A percentile compares a stretch with the other conserved stretches of the same genome.
phyloP scores from a whole-genome alignment of 2,797 vertebrate genomes.

The Notolabrus celidotus region DNA sequence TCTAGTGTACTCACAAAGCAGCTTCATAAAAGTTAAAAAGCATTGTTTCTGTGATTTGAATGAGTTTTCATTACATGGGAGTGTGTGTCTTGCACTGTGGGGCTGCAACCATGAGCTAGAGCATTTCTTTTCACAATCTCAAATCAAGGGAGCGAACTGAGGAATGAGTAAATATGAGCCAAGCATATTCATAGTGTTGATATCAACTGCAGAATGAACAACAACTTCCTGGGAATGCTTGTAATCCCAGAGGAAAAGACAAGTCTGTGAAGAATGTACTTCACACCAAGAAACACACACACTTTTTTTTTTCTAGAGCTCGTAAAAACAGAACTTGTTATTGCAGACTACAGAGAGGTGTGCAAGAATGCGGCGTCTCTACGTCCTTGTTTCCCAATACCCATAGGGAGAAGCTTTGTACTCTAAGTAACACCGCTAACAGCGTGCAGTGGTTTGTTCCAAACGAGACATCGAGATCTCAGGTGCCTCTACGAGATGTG shows the following conservation, averaged over 20 bases:
- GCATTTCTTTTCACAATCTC: constrained; percentile 29
- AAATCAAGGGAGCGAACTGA: constrained; percentile 17
- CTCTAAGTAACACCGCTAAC: constrained; percentile 66
- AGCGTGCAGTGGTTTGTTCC: constrained; percentile 64
- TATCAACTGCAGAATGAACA: constrained; percentile 55
- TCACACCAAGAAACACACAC: constrained; percentile 43
- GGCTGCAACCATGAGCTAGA: neutral
- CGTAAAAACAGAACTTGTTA: constrained; percentile 56
- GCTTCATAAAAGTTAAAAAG: neutral
- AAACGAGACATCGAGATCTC: constrained; percentile 62
- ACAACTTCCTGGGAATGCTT: constrained; percentile 64
- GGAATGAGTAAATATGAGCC: constrained; percentile 50
- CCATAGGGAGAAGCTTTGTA: constrained; percentile 68
- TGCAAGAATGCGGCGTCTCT: constrained; percentile 39
- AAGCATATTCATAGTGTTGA: constrained; percentile 59
- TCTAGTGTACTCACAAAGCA: neutral
- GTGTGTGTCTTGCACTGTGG: constrained; percentile 8
- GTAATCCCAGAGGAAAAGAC: constrained; percentile 62
- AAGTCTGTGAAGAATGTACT: constrained; percentile 54
- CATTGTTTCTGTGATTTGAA: neutral
- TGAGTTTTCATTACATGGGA: neutral
- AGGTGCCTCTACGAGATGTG: constrained; percentile 51
- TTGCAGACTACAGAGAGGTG: constrained; percentile 52
- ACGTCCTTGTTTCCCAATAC: constrained; percentile 62
- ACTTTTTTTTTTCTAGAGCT: constrained; percentile 33